phyloP scores from a whole-genome alignment of 2,113 vertebrate species.

The Thalassoma bifasciatum region DNA sequence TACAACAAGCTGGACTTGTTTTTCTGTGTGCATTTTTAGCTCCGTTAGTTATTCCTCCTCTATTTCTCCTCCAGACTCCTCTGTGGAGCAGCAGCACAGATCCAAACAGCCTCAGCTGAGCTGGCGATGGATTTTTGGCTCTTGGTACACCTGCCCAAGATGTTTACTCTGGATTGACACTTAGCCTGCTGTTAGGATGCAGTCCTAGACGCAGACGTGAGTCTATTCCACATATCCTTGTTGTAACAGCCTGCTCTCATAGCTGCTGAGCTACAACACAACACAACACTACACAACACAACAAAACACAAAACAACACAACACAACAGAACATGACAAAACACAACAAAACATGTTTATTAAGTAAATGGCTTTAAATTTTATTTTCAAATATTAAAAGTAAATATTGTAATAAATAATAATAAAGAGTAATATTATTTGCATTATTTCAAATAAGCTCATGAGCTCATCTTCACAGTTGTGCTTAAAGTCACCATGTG shows the following conservation, averaged over 20 bases:
- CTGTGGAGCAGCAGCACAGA: conserved; percentile 26
- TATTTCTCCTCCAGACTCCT: conserved; percentile 22
- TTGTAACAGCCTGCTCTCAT: conserved; percentile 12
- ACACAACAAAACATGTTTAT: too few species aligned
- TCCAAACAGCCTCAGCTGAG: conserved; percentile 24
- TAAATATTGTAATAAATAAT: too few species aligned
- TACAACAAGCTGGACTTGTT: neutral
- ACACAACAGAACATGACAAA: too few species aligned
- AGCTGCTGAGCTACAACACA: too few species aligned
- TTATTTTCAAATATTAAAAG: too few species aligned
- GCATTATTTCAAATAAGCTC: too few species aligned
- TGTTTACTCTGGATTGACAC: conserved; percentile 56
- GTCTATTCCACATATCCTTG: conserved; percentile 10
- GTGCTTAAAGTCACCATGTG: neutral
- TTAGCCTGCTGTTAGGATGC: conserved; percentile 10
- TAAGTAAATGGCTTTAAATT: too few species aligned
- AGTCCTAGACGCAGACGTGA: conserved; percentile 5
- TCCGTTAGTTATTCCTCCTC: neutral
- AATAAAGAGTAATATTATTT: neutral
- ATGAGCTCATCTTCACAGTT: neutral
- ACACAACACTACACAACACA: too few species aligned
- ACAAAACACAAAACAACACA: too few species aligned
- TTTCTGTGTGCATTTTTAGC: conserved; percentile 6
- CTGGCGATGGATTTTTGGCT: conserved; percentile 48
- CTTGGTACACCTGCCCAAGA: conserved; percentile 48